A percentile compares a stretch with the other conserved stretches of the same genome.
Conservation (phyloP, 2,113 vertebrate species). For the Daphoenositta chrysoptera region DNA sequence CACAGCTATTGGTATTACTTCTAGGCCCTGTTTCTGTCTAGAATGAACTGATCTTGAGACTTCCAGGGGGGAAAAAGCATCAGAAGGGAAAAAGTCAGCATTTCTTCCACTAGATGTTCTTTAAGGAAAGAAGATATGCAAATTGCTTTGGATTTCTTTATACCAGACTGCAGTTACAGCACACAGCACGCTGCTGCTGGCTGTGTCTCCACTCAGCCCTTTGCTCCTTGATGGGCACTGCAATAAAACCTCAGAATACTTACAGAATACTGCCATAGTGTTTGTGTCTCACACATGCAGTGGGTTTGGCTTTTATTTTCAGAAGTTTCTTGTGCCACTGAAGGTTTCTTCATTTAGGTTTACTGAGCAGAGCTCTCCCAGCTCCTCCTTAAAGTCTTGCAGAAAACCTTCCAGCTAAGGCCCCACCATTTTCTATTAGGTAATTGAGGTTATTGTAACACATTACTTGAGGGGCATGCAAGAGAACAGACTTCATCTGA, state of each 20-base stretch:
- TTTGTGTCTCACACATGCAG: neutral
- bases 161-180: neutral
- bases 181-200: neutral
- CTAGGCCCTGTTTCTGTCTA: neutral
- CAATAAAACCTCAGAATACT: neutral
- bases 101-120: neutral
- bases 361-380: neutral
- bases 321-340: neutral
- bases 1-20: neutral
- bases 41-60: neutral
- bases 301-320: neutral
- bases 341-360: neutral
- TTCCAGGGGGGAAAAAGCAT: neutral
- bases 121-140: neutral
- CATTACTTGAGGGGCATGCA: conserved; percentile 11
- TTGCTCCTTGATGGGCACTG: neutral
- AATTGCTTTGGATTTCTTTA: neutral
- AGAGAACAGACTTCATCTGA: conserved; percentile 7
- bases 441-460: conserved; percentile 47
- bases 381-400: neutral
- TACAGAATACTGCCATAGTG: neutral
- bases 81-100: neutral
- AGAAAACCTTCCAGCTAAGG: neutral
- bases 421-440: neutral
- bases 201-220: neutral